Conservation (phyloP, 2,113 vertebrate species). For the Daphoenositta chrysoptera region DNA sequence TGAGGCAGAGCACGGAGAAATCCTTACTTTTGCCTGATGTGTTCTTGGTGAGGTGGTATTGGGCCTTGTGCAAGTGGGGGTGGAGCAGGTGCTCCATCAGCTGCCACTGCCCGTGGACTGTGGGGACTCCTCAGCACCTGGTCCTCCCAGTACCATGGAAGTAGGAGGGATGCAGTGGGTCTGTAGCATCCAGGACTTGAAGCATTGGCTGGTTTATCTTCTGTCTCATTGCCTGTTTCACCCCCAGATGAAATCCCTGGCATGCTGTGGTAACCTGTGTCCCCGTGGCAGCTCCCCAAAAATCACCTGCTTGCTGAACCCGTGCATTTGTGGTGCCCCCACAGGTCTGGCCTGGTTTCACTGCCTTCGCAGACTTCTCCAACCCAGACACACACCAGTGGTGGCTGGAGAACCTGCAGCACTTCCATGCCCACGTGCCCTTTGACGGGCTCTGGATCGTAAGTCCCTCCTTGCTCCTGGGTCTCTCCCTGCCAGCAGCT, state of each 20-base stretch:
- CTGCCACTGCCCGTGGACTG: accelerated
- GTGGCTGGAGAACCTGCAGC: conserved; percentile 85
- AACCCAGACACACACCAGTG: conserved; percentile 78
- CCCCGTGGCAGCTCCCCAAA: accelerated
- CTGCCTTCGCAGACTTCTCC: conserved; percentile 85
- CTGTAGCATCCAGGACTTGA: accelerated
- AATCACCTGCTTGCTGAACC: neutral
- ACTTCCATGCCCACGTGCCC: conserved; percentile 73
- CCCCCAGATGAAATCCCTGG: neutral
- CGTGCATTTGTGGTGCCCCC: neutral
- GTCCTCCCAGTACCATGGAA: accelerated
- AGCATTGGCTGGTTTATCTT: neutral
- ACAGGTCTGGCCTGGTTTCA: conserved; percentile 88
- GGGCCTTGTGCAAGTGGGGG: neutral
- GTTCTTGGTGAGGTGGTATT: neutral
- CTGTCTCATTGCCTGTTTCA: neutral
- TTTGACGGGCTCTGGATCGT: conserved; percentile 86
- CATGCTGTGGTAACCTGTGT: neutral
- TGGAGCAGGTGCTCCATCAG: neutral
- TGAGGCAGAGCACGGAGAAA: neutral
- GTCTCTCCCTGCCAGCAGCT: neutral
- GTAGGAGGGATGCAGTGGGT: neutral
- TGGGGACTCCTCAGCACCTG: neutral
- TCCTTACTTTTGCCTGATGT: neutral
- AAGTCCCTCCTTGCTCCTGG: conserved; percentile 21